Percentiles rank a stretch among this genome's conserved stretches.
phyloP scores from a whole-genome alignment of 2,797 vertebrate genomes.

The Coranthus polyacanthus region DNA sequence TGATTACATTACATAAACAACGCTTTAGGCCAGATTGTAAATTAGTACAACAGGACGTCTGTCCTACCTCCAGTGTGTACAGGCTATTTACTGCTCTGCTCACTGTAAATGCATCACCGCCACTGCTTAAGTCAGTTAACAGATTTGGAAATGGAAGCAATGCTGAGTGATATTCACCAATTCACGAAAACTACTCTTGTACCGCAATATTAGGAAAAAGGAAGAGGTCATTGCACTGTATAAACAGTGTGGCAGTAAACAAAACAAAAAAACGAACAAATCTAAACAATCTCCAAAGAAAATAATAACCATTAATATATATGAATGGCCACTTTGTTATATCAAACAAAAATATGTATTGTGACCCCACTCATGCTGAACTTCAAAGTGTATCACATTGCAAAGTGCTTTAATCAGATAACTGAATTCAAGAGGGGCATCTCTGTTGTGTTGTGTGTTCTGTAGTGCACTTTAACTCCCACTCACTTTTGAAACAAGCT shows the following conservation, averaged over 20 bases:
- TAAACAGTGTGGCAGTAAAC: conserved; percentile 7
- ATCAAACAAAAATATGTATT: conserved; percentile 30
- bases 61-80: conserved; percentile 57
- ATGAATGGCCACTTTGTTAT: conserved; percentile 45
- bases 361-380: conserved; percentile 29
- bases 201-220: conserved; percentile 6
- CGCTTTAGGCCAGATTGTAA: conserved; percentile 63
- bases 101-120: conserved; percentile 42
- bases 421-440: conserved; percentile 52
- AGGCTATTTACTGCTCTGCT: conserved; percentile 62
- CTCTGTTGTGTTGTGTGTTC: conserved; percentile 36
- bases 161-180: background rate
- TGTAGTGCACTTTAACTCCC: conserved; percentile 47
- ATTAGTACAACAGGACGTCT: conserved; percentile 66
- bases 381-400: conserved; percentile 62
- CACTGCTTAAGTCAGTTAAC: conserved; percentile 27
- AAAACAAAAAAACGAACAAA: background rate
- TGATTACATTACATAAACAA: conserved; percentile 78
- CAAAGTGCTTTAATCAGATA: conserved; percentile 47
- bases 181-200: background rate
- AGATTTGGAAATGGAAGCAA: conserved; percentile 29
- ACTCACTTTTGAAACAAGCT: conserved; percentile 56
- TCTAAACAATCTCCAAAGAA: conserved; percentile 12
- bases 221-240: background rate
- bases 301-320: conserved; percentile 11